Evolutionary conservation across 2,888 invertebrate genomes (phyloP), one percentile per base, ranked within the genome.

Genomic region (Cosmorhoe ocellata): DNA sequence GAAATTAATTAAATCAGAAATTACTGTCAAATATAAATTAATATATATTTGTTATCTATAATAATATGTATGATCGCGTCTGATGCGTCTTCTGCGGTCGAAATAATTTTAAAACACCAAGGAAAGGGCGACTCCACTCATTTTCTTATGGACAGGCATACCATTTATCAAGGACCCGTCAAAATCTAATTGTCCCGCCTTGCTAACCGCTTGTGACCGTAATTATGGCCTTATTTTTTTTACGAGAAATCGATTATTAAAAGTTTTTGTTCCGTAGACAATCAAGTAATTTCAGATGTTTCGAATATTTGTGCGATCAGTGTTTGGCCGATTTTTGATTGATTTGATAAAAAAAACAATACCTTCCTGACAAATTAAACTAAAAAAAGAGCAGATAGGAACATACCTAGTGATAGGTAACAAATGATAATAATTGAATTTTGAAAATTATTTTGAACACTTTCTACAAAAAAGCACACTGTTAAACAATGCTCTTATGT

Each of bases 171-270:
- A 75, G 63, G 76, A 72, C 76, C 86, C 81, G 89, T 90, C 89
- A 90, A 87, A 89, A 84, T 84, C 85, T 90, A 90, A 90, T 90
- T 89, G 90, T 89, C 88, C 86, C 80, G 81, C 80, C 75, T 81
- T 79, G 79, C 82, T 82, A 84, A 86, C 88, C 83, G 79, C 78
- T 85, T 84, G 88, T 89, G 86, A 84, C 82, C 84, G 74, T 89
- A 87, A 90, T 90, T 88, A 89, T 73, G 76, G 79, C 84, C 84
- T 82, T 84, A 83, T 81, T 87, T 86, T 87, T 86, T 69, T 85
- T 86, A 79, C 75, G 73, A 70, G 71, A 81, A 86, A 86, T 79
- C 82, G 81, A 76, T 76, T 78, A 73, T 66, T 69, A 75, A 74
- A 50, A 61, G 62, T 80, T 84, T 85, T 84, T 86, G 79, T 72